These are phyloP conservation scores for Amphibalanus amphitrite DNA, from an alignment of 1,140 invertebrate species.

Conservation along the genomic window DNA sequence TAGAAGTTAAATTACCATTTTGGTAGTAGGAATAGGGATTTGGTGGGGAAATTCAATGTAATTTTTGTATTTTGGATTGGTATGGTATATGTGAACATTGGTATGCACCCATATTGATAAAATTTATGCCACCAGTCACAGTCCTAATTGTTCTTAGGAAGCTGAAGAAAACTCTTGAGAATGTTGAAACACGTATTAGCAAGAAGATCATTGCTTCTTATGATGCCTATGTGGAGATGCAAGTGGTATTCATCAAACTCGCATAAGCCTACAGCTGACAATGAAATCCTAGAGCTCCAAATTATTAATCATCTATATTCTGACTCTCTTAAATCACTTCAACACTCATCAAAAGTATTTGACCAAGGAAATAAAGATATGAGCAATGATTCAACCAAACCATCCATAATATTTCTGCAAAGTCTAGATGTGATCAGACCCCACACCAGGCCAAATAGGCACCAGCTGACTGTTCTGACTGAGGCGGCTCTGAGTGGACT, in stretches of 20 bases:
- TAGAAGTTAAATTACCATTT: no score
- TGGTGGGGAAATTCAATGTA: no score
- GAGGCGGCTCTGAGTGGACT: neutral
- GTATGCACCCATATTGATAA: no score
- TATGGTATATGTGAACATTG: no score
- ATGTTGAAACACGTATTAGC: no score
- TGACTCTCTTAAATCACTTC: no score
- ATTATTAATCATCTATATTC: neutral
- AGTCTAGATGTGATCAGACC: neutral
- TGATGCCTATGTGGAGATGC: neutral
- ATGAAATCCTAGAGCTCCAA: neutral
- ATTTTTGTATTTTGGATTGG: no score
- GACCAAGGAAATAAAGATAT: neutral
- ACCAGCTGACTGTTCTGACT: neutral
- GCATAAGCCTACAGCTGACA: neutral
- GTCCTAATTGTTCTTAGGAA: no score
- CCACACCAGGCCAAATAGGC: neutral
- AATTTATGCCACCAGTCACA: no score
- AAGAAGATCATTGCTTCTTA: no score
- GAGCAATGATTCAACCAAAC: neutral
- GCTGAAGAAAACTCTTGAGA: no score
- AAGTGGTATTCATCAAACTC: neutral
- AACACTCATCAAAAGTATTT: neutral
- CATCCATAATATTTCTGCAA: neutral
- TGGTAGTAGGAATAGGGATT: no score